These are phyloP conservation scores for Euplagia quadripunctaria DNA, from an alignment of 2,888 invertebrate genomes.

Conservation along the genomic window DNA sequence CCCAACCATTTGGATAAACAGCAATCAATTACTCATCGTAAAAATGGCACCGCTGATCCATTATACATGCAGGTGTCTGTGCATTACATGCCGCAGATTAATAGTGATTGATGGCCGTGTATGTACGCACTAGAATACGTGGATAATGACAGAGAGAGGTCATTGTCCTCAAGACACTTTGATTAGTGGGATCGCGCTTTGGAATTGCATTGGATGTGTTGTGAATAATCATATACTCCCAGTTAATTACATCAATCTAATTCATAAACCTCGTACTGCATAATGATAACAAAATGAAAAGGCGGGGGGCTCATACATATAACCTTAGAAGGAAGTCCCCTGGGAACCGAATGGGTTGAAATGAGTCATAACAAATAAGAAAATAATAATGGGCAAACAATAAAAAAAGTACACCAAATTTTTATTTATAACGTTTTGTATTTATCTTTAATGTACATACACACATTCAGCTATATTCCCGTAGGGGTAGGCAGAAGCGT, in stretches of 20 bases:
- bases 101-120: constrained; percentile 67
- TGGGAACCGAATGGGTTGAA: too few relatives aligned
- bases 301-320: too few relatives aligned
- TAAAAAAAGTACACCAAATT: too few relatives aligned
- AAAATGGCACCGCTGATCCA: constrained; percentile 27
- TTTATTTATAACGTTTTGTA: too few relatives aligned
- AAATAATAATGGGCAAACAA: too few relatives aligned
- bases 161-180: constrained; percentile 53
- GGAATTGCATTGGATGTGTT: not conserved
- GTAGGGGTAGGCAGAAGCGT: too few relatives aligned
- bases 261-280: too few relatives aligned
- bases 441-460: too few relatives aligned
- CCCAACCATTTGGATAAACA: constrained; percentile 18
- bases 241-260: not conserved
- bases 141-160: constrained; percentile 48
- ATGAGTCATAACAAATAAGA: too few relatives aligned
- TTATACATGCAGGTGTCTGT: constrained; percentile 31
- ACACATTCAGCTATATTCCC: too few relatives aligned
- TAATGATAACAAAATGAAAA: too few relatives aligned
- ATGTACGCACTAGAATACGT: constrained; percentile 44
- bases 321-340: too few relatives aligned
- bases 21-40: constrained; percentile 28
- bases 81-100: constrained; percentile 56
- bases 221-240: not conserved
- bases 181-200: constrained; percentile 11